Percentiles rank a stretch among this genome's conserved stretches.
Conservation (phyloP, 92 coral and sea anemone species). For the Zoanthus gigantus region DNA sequence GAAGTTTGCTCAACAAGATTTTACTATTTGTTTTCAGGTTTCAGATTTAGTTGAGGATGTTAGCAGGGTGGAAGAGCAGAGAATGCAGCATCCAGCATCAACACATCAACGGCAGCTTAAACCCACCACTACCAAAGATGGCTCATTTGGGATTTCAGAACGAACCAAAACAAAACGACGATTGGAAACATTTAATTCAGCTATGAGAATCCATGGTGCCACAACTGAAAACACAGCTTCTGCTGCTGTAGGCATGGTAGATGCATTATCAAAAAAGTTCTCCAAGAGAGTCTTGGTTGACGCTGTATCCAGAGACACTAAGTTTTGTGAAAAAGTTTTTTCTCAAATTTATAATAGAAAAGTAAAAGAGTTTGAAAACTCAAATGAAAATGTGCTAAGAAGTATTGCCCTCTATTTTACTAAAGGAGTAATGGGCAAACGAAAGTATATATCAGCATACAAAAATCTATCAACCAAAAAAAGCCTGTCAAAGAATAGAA, state of each 20-base stretch:
- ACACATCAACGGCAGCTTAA: slow-evolving; percentile 43
- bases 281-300: slow-evolving; percentile 4
- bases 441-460: slow-evolving; percentile 46
- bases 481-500: background rate
- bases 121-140: slow-evolving; percentile 45
- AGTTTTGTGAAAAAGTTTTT: slow-evolving; percentile 34
- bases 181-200: slow-evolving; percentile 55
- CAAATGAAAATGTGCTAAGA: slow-evolving; percentile 50
- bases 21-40: background rate
- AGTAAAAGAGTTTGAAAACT: slow-evolving; percentile 43
- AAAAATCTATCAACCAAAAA: background rate
- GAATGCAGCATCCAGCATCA: slow-evolving; percentile 55
- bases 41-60: background rate
- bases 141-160: background rate
- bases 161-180: slow-evolving; percentile 51
- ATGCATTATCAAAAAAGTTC: slow-evolving; percentile 41
- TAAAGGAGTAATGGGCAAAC: slow-evolving; percentile 56
- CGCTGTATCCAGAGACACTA: background rate
- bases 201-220: slow-evolving; percentile 60
- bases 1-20: background rate
- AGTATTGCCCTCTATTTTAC: slow-evolving; percentile 49
- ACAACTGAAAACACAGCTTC: slow-evolving; percentile 37
- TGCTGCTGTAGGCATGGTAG: slow-evolving; percentile 56
- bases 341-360: slow-evolving; percentile 31
- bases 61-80: background rate